Evolutionary conservation across 1,140 invertebrate genomes (phyloP), one percentile per base, ranked within the genome.

Genomic region (Heliconius eleuchia): DNA sequence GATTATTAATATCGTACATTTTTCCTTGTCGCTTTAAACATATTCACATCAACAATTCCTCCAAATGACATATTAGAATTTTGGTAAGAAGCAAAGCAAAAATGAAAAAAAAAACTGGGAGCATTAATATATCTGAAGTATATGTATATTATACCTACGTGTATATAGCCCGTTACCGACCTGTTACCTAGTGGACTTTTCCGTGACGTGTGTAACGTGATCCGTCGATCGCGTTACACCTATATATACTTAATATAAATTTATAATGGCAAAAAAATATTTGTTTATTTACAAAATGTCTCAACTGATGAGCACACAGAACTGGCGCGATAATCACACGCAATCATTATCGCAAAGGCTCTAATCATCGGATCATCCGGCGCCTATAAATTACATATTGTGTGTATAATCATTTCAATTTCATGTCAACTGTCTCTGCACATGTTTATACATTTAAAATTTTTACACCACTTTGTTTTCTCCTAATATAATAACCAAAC

Each of bases 1-100:
- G 50, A 73, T 75, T 81, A 80, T 81, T 77, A 75, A 78, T 81
- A 73, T 74, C 72, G 16, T 30, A 11, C 57, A 74, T 80, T 80
- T 74, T 77, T 77, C 79, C 27, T 76, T 72, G 60, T 66, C 60
- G 23, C 27, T 66, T 16, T n/a, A 66, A 27, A 66, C 9, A 66
- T 66, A 30, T 66, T 66, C 8, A 30, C 27, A 66, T 66, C 60
- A 30, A 13, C 0, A 27, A 27, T 1, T 66, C 23, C n/a, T 23
- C 7, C 19, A 57, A 57, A 57, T 57, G 11, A 57, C 0, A 23
- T n/a, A 57, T 9, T 57, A 23, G 8, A 2, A 23, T 57, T 57
- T 57, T 57, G 8, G n/a, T 57, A 11, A 19, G 50, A 52, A 52
- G 18, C 55, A 57, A 57, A 57, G 8, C 8, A 57, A 57, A 57